phyloP scores from a whole-genome alignment of 2,888 invertebrate genomes.

The Phania funesta region DNA sequence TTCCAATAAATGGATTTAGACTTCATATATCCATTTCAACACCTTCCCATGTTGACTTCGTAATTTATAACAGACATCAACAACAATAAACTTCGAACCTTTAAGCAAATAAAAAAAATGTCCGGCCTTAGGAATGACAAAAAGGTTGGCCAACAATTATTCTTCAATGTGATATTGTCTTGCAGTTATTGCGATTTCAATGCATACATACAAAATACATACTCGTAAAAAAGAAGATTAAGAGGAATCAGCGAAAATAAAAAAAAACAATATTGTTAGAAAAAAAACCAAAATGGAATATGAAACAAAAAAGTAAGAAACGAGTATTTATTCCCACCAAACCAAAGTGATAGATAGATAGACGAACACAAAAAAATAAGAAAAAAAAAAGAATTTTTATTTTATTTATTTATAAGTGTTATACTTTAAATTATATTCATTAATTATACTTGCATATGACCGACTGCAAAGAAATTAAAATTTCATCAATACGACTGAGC shows the following conservation, averaged over 20 bases:
- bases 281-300: constrained; percentile 24
- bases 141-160: constrained; percentile 62
- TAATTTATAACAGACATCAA: constrained; percentile 10
- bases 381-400: background rate
- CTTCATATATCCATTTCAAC: background rate
- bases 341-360: background rate
- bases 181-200: constrained; percentile 33
- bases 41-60: background rate
- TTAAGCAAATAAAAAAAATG: constrained; percentile 6
- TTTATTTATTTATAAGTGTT: background rate
- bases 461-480: too few species aligned
- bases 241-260: constrained; percentile 26
- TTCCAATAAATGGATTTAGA: too few species aligned
- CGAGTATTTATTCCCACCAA: constrained; percentile 43
- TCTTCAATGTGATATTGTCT: constrained; percentile 36
- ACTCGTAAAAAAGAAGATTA: constrained; percentile 20
- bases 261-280: constrained; percentile 6
- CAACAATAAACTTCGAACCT: constrained; percentile 2
- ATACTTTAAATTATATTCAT: too few species aligned
- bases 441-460: too few species aligned
- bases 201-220: constrained; percentile 44
- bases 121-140: constrained; percentile 50
- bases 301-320: constrained; percentile 26
- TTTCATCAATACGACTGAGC: too few species aligned
- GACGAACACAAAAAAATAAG: background rate